Evolutionary conservation across 1,140 invertebrate genomes (phyloP), one percentile per base, ranked within the genome.

Genomic region (Meloidogyne chitwoodi): DNA sequence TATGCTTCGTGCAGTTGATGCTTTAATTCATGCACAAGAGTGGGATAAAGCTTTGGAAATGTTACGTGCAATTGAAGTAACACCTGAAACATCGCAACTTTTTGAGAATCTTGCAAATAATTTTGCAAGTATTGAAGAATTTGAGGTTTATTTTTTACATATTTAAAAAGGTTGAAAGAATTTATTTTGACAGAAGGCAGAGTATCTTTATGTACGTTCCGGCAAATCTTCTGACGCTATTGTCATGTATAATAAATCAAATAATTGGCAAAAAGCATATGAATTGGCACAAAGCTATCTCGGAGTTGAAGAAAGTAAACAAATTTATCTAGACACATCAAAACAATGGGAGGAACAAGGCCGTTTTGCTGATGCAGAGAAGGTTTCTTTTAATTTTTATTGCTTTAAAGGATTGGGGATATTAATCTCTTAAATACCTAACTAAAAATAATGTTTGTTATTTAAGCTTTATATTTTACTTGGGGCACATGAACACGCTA

Each of bases 41-140:
- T 98, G 95, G 92, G 91, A 92, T 66, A 96, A 97, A 88, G 96
- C 96, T n/a, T 91, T 95, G 16, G 94, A 97, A 29, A 75, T 68
- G 29, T 66, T 74, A 48, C n/a, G 11, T 19, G 90, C 92, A 0
- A 90, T 92, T n/a, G 91, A 92, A 74, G 91, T 92, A 68, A 88
- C 89, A 3, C 87, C 90, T 31, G 87, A 90, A 38, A 88, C 92
- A 1, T 79, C 85, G 6, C 88, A 90, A 69, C 92, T 92, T 81
- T 91, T 92, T 80, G 89, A 90, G 75, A 91, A 91, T 77, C 89
- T 93, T 66, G 92, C 90, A 0, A 90, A 92, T 38, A 91, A 93
- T 87, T 93, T 91, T 88, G 90, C 90, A n/a, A 90, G 90, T 2
- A 87, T 90, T 41, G 91, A 92, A 84, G 93, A 96, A 64, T 92